These are phyloP conservation scores for Rhadina sibilatrix DNA, from an alignment of 2,113 vertebrate species.

Conservation along the genomic window DNA sequence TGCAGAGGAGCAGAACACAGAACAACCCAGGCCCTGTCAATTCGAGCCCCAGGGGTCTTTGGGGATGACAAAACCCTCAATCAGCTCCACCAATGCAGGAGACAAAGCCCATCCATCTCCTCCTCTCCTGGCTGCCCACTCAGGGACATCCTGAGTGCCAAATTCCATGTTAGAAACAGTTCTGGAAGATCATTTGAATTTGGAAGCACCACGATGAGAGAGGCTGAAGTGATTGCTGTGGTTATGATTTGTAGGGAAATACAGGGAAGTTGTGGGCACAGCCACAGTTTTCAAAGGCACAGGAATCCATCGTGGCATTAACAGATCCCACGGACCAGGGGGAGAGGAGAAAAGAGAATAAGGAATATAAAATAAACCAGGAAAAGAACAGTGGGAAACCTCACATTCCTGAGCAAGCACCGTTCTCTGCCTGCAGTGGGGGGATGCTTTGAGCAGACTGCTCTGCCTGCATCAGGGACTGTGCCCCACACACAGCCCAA, in stretches of 20 bases:
- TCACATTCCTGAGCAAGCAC: neutral
- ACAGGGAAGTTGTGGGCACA: neutral
- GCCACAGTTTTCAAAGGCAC: neutral
- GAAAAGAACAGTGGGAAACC: neutral
- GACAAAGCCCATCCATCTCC: neutral
- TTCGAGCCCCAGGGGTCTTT: neutral
- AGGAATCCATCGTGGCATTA: neutral
- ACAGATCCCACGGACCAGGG: fast-evolving
- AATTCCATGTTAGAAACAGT: neutral
- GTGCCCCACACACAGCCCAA: neutral
- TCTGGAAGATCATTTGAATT: neutral
- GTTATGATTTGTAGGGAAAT: neutral
- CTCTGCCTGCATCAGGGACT: neutral
- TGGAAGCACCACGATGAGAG: neutral
- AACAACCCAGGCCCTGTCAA: neutral
- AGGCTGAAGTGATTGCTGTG: neutral
- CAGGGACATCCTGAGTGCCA: neutral
- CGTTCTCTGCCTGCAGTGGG: fast-evolving
- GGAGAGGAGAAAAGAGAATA: neutral
- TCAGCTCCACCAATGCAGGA: neutral
- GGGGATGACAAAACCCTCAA: neutral
- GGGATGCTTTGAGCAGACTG: neutral
- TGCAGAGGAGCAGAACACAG: neutral
- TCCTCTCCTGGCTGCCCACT: neutral
- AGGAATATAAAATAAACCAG: neutral